Conservation (phyloP, 2,888 invertebrate species). For the Chymomyza fuscimana region DNA sequence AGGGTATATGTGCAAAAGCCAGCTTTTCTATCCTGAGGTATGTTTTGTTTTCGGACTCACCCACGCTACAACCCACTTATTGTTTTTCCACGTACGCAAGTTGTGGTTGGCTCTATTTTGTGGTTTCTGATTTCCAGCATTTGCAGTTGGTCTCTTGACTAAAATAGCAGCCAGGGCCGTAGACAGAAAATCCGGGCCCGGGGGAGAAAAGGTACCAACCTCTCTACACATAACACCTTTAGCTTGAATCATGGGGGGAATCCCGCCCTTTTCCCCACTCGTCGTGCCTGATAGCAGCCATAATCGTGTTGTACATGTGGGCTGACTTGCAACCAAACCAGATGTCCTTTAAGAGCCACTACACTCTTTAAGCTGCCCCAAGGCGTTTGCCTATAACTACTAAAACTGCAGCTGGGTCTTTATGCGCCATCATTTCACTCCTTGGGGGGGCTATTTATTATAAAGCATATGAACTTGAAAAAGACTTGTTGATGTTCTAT, state of each 20-base stretch:
- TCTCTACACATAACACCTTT: too few species aligned
- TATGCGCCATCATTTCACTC: conserved; percentile 20
- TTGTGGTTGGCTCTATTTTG: conserved; percentile 33
- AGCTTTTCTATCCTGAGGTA: not conserved
- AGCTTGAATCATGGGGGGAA: too few species aligned
- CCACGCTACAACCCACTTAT: too few species aligned
- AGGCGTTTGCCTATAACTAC: not conserved
- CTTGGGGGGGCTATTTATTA: conserved; percentile 71
- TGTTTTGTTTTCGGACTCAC: not conserved
- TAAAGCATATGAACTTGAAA: conserved; percentile 75
- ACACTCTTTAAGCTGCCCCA: not conserved
- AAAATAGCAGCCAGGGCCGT: conserved; percentile 29
- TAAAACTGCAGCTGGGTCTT: not conserved
- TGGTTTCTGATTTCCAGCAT: conserved; percentile 49
- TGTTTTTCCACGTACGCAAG: not conserved
- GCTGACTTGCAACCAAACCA: conserved; percentile 21
- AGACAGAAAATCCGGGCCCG: too few species aligned
- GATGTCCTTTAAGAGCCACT: not conserved
- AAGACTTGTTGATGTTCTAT: conserved; percentile 70
- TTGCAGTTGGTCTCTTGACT: conserved; percentile 53
- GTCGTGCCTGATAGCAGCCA: too few species aligned
- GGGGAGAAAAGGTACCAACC: too few species aligned
- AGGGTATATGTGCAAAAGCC: not conserved
- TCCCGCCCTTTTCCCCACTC: too few species aligned
- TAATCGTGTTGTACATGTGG: conserved; percentile 28